A percentile compares a stretch with the other conserved stretches of the same genome.
These are phyloP conservation scores for Lindbergichthys nudifrons DNA, from an alignment of 2,797 vertebrate genomes.

Conservation along the genomic window DNA sequence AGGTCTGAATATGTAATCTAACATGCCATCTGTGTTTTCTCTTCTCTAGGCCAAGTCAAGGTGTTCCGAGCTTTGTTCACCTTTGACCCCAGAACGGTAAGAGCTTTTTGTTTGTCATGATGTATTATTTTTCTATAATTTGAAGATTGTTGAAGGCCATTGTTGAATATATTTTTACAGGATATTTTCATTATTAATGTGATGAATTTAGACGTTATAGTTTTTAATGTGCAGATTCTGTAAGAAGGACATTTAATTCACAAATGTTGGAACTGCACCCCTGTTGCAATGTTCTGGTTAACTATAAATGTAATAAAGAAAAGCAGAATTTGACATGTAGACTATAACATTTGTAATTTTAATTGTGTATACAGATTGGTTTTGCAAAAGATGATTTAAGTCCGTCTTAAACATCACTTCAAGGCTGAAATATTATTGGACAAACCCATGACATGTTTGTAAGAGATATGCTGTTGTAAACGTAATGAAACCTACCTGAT, in stretches of 20 bases:
- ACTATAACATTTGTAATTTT: background rate
- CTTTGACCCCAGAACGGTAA: constrained; percentile 97
- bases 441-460: background rate
- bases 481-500: background rate
- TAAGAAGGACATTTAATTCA: background rate
- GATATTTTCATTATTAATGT: background rate
- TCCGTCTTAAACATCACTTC: background rate
- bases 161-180: background rate
- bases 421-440: background rate
- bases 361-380: background rate
- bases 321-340: background rate
- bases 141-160: background rate
- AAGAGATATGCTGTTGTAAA: background rate
- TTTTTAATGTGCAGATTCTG: background rate
- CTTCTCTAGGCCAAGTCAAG: constrained; percentile 92
- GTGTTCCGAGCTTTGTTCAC: constrained; percentile 95
- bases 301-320: background rate
- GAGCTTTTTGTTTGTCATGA: constrained; percentile 57
- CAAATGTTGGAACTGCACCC: background rate
- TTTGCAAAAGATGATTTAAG: background rate
- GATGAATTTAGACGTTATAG: too few species aligned
- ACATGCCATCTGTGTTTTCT: constrained; percentile 32
- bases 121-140: constrained; percentile 5
- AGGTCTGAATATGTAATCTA: background rate
- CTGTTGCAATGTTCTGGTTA: background rate